Evolutionary conservation across 2,888 invertebrate species (phyloP), one percentile per base, ranked within the genome.

Genomic region (Lithophane socia): DNA sequence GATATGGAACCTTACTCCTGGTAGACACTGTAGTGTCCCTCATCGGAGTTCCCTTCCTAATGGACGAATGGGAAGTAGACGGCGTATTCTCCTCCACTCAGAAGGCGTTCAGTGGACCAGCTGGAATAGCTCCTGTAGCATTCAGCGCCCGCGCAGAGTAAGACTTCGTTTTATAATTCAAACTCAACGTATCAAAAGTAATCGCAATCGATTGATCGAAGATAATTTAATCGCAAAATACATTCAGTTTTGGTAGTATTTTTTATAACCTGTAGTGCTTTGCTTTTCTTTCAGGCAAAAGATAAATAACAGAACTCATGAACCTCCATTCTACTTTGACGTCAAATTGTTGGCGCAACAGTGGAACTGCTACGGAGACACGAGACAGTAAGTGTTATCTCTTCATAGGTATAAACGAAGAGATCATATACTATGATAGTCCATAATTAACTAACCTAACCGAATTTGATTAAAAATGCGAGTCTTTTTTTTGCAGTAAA

Each of bases 11-110:
- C 64, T 93, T 98, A 3, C 93, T 98, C 42, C 89, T 97, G 47
- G 97, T 98, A 21, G 98, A 98, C 89, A 97, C 97, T 0, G 98
- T 98, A n/a, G 98, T 98, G 5, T 97, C 98, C 0, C 91, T 98
- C 42, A 97, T 97, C 1, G 98, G 96, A 16, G 97, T 95, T 0
- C 97, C 97, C 0, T 96, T 98, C 89, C 94, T 96, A 71, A 97
- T 97, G 95, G 98, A 98, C 90, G 94, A 95, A 63, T 97, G 97
- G 97, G 97, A 95, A 66, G 96, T 98, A 29, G 98, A 98, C 87
- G 97, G 97, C 1, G 96, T 97, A n/a, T 98, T 98, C 92, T 94
- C 97, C 3, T 97, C 97, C 0, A 96, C 97, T 1, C 98, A 98
- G 92, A 98, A 98, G 90, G 97, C 97, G 4, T 93, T 98, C 42